A percentile compares a stretch with the other conserved stretches of the same genome.
Conservation (phyloP, 2,888 invertebrate species). For the Catocala nupta region DNA sequence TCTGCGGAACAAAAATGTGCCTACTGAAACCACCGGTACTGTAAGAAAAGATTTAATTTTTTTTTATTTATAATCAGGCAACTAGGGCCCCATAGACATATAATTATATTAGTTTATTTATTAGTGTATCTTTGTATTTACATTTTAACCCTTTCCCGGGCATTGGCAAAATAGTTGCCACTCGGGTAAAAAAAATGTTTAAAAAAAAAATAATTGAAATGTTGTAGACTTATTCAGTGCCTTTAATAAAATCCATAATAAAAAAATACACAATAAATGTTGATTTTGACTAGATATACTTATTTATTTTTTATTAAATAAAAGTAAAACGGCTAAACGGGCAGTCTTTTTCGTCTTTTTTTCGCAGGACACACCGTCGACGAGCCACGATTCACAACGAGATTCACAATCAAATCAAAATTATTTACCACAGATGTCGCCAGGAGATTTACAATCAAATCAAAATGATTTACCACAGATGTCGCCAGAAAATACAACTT, state of each 20-base stretch:
- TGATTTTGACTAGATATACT: conserved; percentile 27
- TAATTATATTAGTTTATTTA: conserved; percentile 3
- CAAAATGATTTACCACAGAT: conserved; percentile 34
- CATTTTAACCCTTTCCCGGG: no score
- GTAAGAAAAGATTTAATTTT: conserved; percentile 20
- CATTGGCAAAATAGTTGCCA: no score
- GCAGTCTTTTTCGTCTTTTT: no score
- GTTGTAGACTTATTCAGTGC: no score
- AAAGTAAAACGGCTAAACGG: no score
- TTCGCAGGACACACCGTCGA: conserved; percentile 21
- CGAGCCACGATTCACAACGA: no score
- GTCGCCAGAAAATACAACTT: conserved; percentile 9
- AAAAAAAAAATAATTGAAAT: no score
- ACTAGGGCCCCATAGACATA: conserved; percentile 11
- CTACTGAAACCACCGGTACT: conserved; percentile 24
- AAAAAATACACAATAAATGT: neutral
- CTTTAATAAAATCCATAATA: no score
- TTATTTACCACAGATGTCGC: conserved; percentile 15
- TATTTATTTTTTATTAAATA: conserved; percentile 12
- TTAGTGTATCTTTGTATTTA: no score
- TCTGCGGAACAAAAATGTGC: conserved; percentile 23
- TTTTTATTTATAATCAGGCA: conserved; percentile 7
- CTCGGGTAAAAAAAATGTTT: no score
- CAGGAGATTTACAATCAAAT: conserved; percentile 23
- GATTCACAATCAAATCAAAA: neutral